These are phyloP conservation scores for Poecilia velifera DNA, from an alignment of 2,797 vertebrate species.

Conservation along the genomic window DNA sequence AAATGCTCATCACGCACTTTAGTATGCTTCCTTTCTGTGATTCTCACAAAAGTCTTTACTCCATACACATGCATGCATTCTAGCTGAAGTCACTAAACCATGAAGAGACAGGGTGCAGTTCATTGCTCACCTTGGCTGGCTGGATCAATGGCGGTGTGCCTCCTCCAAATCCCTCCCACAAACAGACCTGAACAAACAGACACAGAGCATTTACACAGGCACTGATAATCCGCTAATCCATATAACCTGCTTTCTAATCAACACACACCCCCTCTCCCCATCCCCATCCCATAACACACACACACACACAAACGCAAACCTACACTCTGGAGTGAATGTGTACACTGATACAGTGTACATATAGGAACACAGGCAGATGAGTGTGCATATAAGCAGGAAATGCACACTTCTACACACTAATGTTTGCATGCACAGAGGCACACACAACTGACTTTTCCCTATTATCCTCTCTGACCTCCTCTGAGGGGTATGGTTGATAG, in stretches of 20 bases:
- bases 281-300: not conserved
- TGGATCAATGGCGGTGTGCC: constrained; percentile 82
- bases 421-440: constrained; percentile 26
- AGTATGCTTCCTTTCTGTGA: constrained; percentile 26
- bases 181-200: constrained; percentile 86
- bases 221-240: constrained; percentile 84
- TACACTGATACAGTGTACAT: constrained; percentile 26
- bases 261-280: constrained; percentile 32
- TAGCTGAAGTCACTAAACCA: constrained; percentile 64
- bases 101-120: constrained; percentile 72
- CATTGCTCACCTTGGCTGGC: constrained; percentile 80
- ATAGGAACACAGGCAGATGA: constrained; percentile 29
- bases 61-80: constrained; percentile 15
- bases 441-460: constrained; percentile 58
- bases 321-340: constrained; percentile 32
- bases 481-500: constrained; percentile 65
- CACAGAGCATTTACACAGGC: constrained; percentile 78
- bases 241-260: constrained; percentile 73
- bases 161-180: constrained; percentile 81
- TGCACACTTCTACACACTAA: constrained; percentile 35
- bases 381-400: constrained; percentile 22
- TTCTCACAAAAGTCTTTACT: constrained; percentile 20
- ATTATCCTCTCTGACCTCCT: constrained; percentile 75
- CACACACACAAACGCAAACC: not conserved
- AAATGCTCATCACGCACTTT: constrained; percentile 29